phyloP scores from a whole-genome alignment of 1,140 invertebrate species.

The Conus ventricosus region DNA sequence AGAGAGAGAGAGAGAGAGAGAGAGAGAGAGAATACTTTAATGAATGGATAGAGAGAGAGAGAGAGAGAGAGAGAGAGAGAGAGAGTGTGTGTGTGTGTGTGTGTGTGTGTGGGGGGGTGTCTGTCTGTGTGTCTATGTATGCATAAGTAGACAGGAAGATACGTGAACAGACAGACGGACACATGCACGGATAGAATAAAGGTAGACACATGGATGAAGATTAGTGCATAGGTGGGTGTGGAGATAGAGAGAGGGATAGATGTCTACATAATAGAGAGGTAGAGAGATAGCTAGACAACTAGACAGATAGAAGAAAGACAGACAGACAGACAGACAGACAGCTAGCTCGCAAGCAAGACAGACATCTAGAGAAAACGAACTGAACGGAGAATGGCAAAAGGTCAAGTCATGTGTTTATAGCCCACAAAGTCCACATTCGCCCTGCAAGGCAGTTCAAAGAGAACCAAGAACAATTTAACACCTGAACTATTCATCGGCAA shows the following conservation, averaged over 20 bases:
- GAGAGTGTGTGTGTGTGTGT: neutral
- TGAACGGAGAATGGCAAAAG: neutral
- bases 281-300: neutral
- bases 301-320: neutral
- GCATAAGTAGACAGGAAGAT: too few species aligned
- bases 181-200: neutral
- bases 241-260: neutral
- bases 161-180: slow-evolving; percentile 14
- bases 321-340: neutral
- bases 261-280: neutral
- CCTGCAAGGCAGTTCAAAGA: neutral
- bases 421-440: neutral
- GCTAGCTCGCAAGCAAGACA: neutral
- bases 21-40: slow-evolving; percentile 34
- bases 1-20: slow-evolving; percentile 36
- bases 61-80: slow-evolving; percentile 33
- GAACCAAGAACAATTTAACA: neutral
- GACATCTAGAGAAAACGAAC: neutral
- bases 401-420: neutral
- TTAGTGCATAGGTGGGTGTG: too few species aligned
- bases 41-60: neutral
- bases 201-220: neutral
- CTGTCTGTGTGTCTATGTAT: too few species aligned
- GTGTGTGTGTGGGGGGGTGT: too few species aligned
- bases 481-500: neutral